Evolutionary conservation across 2,113 vertebrate species (phyloP).

Genomic region (Capreolus pygargus): DNA sequence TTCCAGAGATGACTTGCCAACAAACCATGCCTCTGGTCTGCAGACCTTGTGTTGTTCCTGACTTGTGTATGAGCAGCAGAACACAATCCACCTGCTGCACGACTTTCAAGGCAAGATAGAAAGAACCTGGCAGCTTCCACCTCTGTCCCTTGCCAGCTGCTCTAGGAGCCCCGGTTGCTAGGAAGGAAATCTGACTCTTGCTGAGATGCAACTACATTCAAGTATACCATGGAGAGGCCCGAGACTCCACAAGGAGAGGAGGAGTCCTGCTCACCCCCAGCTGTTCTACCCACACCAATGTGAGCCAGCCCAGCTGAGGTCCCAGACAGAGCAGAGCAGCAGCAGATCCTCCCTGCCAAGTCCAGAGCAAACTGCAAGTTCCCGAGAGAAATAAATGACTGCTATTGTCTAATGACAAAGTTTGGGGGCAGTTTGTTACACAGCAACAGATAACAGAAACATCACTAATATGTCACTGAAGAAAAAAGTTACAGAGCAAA

Average conservation of each 20-base stretch:
- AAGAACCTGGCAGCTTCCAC: not conserved
- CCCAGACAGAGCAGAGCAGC: not conserved
- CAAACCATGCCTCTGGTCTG: not conserved
- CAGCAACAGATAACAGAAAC: not conserved
- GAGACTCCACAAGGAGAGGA: not conserved
- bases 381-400: not conserved
- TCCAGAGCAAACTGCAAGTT: not conserved
- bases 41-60: not conserved
- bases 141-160: not conserved
- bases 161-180: not conserved
- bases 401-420: not conserved
- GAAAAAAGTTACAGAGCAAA: not conserved
- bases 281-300: not conserved
- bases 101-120: not conserved
- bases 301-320: not conserved
- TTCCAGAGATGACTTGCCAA: not conserved
- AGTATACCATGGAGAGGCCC: not conserved
- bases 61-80: not conserved
- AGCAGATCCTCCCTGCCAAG: not conserved
- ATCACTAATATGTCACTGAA: not conserved
- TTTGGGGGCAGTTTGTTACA: not conserved
- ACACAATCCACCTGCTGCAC: accelerated
- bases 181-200: not conserved
- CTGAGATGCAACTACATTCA: not conserved
- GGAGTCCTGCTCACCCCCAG: too few species aligned